Conservation (phyloP, 2,113 vertebrate genomes). For the Rhabdornis inornatus region DNA sequence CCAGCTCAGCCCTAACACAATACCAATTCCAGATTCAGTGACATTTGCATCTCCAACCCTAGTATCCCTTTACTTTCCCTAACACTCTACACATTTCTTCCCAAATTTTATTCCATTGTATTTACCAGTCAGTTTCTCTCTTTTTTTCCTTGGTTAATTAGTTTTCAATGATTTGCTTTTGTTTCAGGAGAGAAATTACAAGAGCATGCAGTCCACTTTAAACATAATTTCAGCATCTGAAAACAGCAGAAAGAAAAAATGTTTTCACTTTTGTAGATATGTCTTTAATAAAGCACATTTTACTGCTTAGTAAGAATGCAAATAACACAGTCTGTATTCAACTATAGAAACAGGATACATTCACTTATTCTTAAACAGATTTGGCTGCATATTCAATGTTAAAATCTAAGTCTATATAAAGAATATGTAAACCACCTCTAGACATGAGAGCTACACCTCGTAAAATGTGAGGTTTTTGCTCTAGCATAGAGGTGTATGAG, state of each 20-base stretch:
- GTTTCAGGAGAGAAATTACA: neutral
- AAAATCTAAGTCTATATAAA: neutral
- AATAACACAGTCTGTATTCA: neutral
- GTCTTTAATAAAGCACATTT: neutral
- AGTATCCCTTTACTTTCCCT: neutral
- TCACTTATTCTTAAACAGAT: neutral
- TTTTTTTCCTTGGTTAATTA: neutral
- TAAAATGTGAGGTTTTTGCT: neutral
- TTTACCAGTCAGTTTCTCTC: neutral
- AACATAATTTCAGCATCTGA: neutral
- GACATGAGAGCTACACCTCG: neutral
- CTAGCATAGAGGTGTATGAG: neutral
- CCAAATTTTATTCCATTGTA: neutral
- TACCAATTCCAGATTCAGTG: neutral
- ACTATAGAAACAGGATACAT: neutral
- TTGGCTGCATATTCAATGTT: neutral
- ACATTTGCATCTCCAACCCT: neutral
- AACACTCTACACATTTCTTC: neutral
- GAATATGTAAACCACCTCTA: neutral
- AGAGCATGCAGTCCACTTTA: neutral
- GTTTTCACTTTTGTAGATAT: neutral
- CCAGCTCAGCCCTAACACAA: neutral
- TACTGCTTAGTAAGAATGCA: neutral
- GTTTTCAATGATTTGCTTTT: neutral
- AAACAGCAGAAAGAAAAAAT: neutral